These are phyloP conservation scores for Sinonovacula constricta DNA, from an alignment of 1,140 invertebrate genomes.

Conservation along the genomic window DNA sequence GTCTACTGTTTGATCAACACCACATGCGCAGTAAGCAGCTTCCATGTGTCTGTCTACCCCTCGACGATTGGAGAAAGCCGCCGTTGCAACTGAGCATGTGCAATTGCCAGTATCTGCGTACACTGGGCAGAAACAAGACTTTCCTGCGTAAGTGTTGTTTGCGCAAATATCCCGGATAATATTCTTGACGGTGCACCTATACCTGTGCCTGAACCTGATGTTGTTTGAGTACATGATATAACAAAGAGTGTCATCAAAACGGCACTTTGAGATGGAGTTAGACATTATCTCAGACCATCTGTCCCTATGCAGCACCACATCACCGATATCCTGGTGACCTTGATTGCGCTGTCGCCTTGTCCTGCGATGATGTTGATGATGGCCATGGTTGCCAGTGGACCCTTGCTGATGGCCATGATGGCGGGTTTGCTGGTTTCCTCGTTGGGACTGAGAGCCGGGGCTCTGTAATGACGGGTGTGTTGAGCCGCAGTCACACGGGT, in stretches of 20 bases:
- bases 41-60: not conserved
- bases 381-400: conserved; percentile 2
- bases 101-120: conserved; percentile 4
- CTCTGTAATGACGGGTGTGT: not conserved
- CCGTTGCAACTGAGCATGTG: not conserved
- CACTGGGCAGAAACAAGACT: conserved; percentile 2
- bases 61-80: conserved; percentile 1
- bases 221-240: conserved; percentile 4
- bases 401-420: not conserved
- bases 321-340: not conserved
- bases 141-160: not conserved
- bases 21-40: conserved; percentile 7
- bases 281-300: conserved; percentile 14
- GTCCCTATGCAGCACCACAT: not conserved
- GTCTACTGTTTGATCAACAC: not conserved
- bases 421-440: not conserved
- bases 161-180: not conserved
- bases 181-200: not conserved
- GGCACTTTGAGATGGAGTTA: conserved; percentile 9
- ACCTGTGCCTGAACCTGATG: not conserved
- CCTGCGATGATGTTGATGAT: not conserved
- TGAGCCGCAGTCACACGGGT: conserved; percentile 11
- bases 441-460: not conserved
- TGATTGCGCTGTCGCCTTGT: no score
- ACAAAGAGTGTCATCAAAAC: conserved; percentile 14